A percentile compares a stretch with the other conserved stretches of the same genome.
phyloP scores from a whole-genome alignment of 2,888 invertebrate genomes.

The Myathropa florea region DNA sequence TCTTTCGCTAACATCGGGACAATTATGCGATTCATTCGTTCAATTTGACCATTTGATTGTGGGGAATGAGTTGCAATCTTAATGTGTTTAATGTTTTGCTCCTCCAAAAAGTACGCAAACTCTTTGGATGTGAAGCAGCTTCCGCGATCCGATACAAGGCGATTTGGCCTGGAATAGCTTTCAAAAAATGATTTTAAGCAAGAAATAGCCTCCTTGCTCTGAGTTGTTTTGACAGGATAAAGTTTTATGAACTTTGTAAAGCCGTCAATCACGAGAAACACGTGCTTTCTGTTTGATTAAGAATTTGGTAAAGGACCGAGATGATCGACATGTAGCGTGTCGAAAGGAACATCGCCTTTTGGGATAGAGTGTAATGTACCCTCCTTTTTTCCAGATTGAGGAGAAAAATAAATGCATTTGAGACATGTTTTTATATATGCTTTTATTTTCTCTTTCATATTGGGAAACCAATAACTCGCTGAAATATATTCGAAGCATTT shows the following conservation, averaged over 20 bases:
- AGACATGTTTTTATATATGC: background rate
- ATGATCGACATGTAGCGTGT: too few species aligned
- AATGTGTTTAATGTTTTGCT: conserved; percentile 55
- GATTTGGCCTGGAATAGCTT: conserved; percentile 67
- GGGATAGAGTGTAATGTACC: too few species aligned
- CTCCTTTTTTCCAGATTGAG: too few species aligned
- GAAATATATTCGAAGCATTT: background rate
- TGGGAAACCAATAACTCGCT: background rate
- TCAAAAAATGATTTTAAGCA: too few species aligned
- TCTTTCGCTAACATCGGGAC: conserved; percentile 37
- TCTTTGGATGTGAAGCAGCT: conserved; percentile 76
- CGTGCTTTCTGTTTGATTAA: too few species aligned
- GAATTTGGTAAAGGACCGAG: too few species aligned
- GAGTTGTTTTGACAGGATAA: too few species aligned
- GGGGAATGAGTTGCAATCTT: conserved; percentile 13
- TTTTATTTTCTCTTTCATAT: background rate
- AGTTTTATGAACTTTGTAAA: too few species aligned
- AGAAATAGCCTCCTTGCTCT: too few species aligned
- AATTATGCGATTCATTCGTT: conserved; percentile 25
- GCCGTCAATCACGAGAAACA: too few species aligned
- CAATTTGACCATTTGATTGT: conserved; percentile 20
- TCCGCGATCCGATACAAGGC: conserved; percentile 77
- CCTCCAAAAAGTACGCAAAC: conserved; percentile 74
- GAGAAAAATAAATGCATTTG: too few species aligned
- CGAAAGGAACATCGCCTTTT: too few species aligned